phyloP scores from a whole-genome alignment of 2,113 vertebrate species.

The Dipodomys stephensi region DNA sequence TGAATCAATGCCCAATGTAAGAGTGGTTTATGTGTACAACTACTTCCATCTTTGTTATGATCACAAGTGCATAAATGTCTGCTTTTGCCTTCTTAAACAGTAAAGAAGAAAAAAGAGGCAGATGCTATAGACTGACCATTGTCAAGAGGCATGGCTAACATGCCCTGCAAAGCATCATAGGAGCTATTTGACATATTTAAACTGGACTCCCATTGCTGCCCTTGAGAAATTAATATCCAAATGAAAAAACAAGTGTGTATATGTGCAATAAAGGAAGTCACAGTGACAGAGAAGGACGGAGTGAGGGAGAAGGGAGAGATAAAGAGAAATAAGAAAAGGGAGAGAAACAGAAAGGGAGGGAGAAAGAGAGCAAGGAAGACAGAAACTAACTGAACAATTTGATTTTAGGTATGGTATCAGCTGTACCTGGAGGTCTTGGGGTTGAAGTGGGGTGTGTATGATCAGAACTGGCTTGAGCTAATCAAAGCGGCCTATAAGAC shows the following conservation, averaged over 20 bases:
- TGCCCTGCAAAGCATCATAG: not conserved
- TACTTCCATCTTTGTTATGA: not conserved
- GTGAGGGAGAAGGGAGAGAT: not conserved
- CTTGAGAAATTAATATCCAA: conserved; percentile 19
- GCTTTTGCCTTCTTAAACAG: not conserved
- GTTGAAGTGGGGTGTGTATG: not conserved
- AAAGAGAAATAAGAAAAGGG: too few species aligned
- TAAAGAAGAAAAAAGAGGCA: not conserved
- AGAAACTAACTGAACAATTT: not conserved
- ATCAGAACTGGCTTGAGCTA: not conserved
- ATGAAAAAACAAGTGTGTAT: not conserved
- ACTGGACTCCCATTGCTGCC: not conserved
- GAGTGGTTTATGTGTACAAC: not conserved
- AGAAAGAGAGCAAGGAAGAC: not conserved
- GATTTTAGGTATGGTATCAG: not conserved
- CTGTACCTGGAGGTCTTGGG: not conserved
- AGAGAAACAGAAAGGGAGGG: not conserved
- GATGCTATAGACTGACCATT: not conserved
- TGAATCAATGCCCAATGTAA: not conserved
- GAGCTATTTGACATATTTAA: not conserved
- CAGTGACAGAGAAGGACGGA: not conserved
- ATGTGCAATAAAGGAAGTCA: not conserved
- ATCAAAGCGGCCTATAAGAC: not conserved
- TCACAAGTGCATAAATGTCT: not conserved
- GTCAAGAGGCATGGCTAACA: not conserved